These are phyloP conservation scores for Globodera rostochiensis DNA, from an alignment of 1,140 invertebrate genomes.

Conservation along the genomic window DNA sequence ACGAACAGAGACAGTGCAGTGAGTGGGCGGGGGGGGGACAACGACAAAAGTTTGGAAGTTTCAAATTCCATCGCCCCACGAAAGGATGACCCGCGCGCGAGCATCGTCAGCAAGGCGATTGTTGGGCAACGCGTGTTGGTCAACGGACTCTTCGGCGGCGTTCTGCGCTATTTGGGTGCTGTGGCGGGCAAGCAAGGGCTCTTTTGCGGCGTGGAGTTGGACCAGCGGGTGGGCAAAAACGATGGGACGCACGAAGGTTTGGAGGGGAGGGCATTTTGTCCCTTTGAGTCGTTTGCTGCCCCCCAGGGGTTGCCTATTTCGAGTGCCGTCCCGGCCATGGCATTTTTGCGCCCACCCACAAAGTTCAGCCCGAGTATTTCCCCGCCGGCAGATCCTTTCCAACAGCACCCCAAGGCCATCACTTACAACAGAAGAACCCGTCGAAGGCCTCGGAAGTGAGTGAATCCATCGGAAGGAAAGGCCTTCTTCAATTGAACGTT, in stretches of 20 bases:
- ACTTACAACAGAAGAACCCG: neutral
- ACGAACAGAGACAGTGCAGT: slow-evolving; percentile 19
- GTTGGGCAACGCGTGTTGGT: slow-evolving; percentile 25
- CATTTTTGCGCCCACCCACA: slow-evolving; percentile 57
- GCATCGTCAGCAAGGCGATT: slow-evolving; percentile 20
- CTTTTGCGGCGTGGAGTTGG: slow-evolving; percentile 58
- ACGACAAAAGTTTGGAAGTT: slow-evolving; percentile 3
- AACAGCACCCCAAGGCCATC: neutral
- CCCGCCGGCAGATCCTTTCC: neutral
- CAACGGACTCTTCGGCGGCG: slow-evolving; percentile 37
- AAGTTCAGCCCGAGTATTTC: slow-evolving; percentile 44
- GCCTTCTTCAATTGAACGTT: too few species aligned
- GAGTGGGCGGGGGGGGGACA: neutral
- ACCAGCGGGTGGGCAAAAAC: slow-evolving; percentile 54
- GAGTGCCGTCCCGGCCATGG: slow-evolving; percentile 46
- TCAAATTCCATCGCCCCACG: neutral
- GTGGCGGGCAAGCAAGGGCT: slow-evolving; percentile 56
- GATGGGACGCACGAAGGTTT: slow-evolving; percentile 55
- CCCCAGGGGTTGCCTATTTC: slow-evolving; percentile 53
- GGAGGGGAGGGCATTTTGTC: neutral
- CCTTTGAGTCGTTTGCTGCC: neutral
- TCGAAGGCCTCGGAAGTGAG: neutral
- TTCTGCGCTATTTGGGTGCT: slow-evolving; percentile 51
- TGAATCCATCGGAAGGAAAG: too few species aligned
- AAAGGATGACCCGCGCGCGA: slow-evolving; percentile 19